Evolutionary conservation across 2,888 invertebrate species (phyloP), one percentile per base, ranked within the genome.

Genomic region (Pteria penguin): DNA sequence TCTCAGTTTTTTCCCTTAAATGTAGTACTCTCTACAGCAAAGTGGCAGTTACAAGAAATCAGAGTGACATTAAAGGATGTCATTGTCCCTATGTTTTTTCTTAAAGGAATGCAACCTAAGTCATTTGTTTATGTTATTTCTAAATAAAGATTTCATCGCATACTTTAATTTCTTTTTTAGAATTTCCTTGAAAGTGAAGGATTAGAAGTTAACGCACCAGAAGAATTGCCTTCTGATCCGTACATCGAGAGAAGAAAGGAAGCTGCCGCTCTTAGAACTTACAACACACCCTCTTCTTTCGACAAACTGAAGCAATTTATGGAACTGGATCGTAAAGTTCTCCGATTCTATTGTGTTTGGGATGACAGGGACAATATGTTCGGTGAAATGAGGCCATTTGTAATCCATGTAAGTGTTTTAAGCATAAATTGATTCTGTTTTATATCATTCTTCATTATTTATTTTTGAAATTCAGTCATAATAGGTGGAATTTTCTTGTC

Each of bases 181-280:
- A 95, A 97, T 92, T 97, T 95, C 93, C 92, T 97, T 89, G 94
- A 94, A 79, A 96, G 96, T 84, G 96, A 97, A 93, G 97, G 97
- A 0, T 93, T 97, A 67, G 95, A 95, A 78, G 91, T 97, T 58
- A 94, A 94, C 32, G 94, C 94, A 27, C 93, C 94, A 14, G 96
- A 96, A 90, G 93, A 94, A 27, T 89, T 95, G 79, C 96, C 96
- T 0, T 92, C 93, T 18, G 97, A 97, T 91, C 95, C 95, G 0
- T 95, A 95, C 89, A 94, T 87, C 36, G 87, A 88, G 18, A 83
- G 84, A 60, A 84, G 91, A 14, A 84, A 84, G 45, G 84, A 88
- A 60, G 88, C 88, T 0, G 87, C 89, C 3, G 89, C 88, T 0
- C 82, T 90, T 18, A 84, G 88, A 58, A 89, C 90, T 2, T 90